phyloP scores from a whole-genome alignment of 2,888 invertebrate genomes.

The Pterostichus madidus region DNA sequence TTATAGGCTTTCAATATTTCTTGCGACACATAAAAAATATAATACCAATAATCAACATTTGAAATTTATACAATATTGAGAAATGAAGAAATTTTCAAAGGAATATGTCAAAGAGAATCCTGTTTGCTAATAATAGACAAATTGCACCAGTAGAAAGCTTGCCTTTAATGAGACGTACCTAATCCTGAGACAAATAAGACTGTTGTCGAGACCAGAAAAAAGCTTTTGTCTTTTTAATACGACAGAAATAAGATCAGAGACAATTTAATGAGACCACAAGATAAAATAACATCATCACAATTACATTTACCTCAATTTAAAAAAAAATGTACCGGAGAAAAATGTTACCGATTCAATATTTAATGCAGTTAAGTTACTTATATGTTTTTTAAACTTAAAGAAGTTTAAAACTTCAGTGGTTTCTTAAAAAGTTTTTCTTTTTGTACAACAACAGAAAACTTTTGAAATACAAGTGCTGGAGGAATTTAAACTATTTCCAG shows the following conservation, averaged over 20 bases:
- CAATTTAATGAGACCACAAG: slow-evolving; percentile 21
- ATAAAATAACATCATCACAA: neutral
- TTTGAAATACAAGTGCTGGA: neutral
- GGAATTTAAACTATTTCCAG: neutral
- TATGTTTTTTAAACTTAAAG: neutral
- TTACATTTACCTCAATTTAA: neutral
- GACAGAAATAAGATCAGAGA: slow-evolving; percentile 5
- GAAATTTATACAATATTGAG: too few relatives aligned
- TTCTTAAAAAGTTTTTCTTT: neutral
- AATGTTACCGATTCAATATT: neutral
- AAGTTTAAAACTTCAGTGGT: neutral
- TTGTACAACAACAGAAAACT: neutral
- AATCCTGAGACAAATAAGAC: neutral
- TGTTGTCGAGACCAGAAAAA: neutral
- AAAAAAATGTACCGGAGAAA: neutral
- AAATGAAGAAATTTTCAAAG: neutral
- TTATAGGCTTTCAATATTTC: slow-evolving; percentile 18
- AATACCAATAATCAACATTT: neutral
- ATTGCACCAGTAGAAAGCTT: neutral
- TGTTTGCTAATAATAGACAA: neutral
- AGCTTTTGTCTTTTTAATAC: slow-evolving; percentile 18
- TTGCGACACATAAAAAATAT: neutral
- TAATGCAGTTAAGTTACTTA: neutral
- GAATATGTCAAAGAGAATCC: neutral
- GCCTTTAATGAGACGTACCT: neutral